These are phyloP conservation scores for Papilio protenor DNA, from an alignment of 2,888 invertebrate genomes.

Conservation along the genomic window DNA sequence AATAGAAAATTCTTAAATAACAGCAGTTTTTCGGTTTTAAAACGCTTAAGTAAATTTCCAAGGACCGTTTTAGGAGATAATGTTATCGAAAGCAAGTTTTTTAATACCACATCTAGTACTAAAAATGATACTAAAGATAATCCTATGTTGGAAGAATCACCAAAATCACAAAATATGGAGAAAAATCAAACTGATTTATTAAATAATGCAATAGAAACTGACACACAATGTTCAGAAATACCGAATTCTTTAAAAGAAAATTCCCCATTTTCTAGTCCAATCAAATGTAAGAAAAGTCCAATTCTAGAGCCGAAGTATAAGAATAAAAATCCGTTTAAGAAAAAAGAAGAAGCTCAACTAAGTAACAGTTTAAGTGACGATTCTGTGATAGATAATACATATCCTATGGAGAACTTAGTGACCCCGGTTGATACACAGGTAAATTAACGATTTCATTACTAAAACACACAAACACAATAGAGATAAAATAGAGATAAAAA, in stretches of 20 bases:
- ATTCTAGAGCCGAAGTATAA: constrained; percentile 62
- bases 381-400: constrained; percentile 73
- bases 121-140: constrained; percentile 42
- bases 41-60: constrained; percentile 81
- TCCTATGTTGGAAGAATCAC: constrained; percentile 59
- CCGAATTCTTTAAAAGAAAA: constrained; percentile 70
- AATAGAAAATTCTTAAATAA: constrained; percentile 49
- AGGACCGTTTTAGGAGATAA: constrained; percentile 72
- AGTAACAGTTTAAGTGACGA: constrained; percentile 60
- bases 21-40: constrained; percentile 64
- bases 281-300: constrained; percentile 59
- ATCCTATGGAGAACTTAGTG: constrained; percentile 65
- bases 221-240: constrained; percentile 53
- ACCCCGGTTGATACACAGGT: constrained; percentile 74
- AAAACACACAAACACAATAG: not conserved
- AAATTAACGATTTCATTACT: constrained; percentile 26
- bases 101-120: constrained; percentile 61
- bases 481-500: too few relatives aligned
- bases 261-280: constrained; percentile 59
- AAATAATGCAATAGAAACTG: constrained; percentile 49
- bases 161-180: constrained; percentile 48
- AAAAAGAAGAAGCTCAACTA: constrained; percentile 49
- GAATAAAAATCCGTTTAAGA: constrained; percentile 57
- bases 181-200: constrained; percentile 25
- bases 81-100: constrained; percentile 86